Conservation (phyloP, 2,113 vertebrate species). For the Nymphicus hollandicus region DNA sequence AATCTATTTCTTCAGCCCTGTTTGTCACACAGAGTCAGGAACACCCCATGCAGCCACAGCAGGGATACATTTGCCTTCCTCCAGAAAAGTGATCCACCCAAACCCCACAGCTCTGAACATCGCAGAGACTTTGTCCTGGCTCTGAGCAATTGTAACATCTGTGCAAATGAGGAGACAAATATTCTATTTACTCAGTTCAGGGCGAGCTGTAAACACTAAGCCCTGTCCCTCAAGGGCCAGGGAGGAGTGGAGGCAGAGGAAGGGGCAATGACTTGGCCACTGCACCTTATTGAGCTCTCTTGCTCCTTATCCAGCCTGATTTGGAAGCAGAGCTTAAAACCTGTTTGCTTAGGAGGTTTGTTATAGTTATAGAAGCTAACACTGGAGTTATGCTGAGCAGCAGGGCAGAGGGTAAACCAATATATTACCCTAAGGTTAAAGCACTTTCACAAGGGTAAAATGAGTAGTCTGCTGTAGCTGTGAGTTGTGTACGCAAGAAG, state of each 20-base stretch:
- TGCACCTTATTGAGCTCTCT: not conserved
- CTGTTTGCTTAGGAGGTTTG: constrained; percentile 24
- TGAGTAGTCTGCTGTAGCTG: not conserved
- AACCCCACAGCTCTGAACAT: not conserved
- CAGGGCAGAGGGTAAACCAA: constrained; percentile 20
- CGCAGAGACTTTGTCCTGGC: not conserved
- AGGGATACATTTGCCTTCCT: not conserved
- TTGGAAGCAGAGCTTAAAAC: constrained; percentile 19
- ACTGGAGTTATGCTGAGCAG: not conserved
- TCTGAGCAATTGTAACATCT: not conserved
- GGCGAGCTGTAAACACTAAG: not conserved
- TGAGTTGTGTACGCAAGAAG: not conserved
- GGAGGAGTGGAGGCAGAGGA: not conserved
- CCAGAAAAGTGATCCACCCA: not conserved
- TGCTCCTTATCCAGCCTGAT: not conserved
- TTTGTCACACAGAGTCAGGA: not conserved
- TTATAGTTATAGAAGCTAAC: not conserved
- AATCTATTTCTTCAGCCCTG: not conserved
- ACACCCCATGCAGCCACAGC: fast-evolving
- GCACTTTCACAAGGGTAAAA: not conserved
- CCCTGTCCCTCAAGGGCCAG: not conserved
- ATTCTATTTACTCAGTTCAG: not conserved
- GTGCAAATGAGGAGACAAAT: not conserved
- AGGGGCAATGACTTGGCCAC: not conserved
- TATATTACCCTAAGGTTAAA: constrained; percentile 22